Percentiles rank a stretch among this genome's conserved stretches.
phyloP scores from a whole-genome alignment of 2,888 invertebrate genomes.

The Athripsodes cinereus region DNA sequence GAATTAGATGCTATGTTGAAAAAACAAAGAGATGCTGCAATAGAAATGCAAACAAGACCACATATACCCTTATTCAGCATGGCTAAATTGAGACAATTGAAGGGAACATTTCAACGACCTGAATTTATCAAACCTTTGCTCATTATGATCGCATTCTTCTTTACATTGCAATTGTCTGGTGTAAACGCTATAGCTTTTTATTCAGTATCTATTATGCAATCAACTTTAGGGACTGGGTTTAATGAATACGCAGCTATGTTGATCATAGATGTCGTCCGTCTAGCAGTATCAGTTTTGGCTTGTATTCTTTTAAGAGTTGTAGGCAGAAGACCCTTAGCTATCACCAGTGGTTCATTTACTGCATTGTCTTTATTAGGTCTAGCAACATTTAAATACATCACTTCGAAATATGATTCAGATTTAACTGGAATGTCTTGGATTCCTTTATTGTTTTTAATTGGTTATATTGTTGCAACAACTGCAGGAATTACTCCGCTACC shows the following conservation, averaged over 20 bases:
- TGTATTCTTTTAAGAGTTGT: slow-evolving; percentile 57
- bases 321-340: slow-evolving; percentile 58
- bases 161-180: slow-evolving; percentile 64
- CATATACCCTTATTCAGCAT: slow-evolving; percentile 19
- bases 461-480: slow-evolving; percentile 54
- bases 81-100: slow-evolving; percentile 31
- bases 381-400: slow-evolving; percentile 43
- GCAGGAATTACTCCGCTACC: slow-evolving; percentile 62
- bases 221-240: slow-evolving; percentile 53
- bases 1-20: slow-evolving; percentile 48
- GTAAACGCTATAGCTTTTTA: slow-evolving; percentile 68
- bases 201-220: slow-evolving; percentile 59
- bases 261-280: slow-evolving; percentile 56
- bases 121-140: slow-evolving; percentile 54
- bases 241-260: slow-evolving; percentile 62
- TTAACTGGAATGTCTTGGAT: slow-evolving; percentile 42
- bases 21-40: slow-evolving; percentile 32
- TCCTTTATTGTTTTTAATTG: slow-evolving; percentile 47
- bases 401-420: slow-evolving; percentile 35
- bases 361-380: slow-evolving; percentile 53
- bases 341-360: slow-evolving; percentile 59
- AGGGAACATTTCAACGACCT: slow-evolving; percentile 38
- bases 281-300: slow-evolving; percentile 56
- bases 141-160: slow-evolving; percentile 59
- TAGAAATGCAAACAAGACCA: slow-evolving; percentile 15